phyloP scores from a whole-genome alignment of 2,888 invertebrate genomes.

The Monopis laevigella region DNA sequence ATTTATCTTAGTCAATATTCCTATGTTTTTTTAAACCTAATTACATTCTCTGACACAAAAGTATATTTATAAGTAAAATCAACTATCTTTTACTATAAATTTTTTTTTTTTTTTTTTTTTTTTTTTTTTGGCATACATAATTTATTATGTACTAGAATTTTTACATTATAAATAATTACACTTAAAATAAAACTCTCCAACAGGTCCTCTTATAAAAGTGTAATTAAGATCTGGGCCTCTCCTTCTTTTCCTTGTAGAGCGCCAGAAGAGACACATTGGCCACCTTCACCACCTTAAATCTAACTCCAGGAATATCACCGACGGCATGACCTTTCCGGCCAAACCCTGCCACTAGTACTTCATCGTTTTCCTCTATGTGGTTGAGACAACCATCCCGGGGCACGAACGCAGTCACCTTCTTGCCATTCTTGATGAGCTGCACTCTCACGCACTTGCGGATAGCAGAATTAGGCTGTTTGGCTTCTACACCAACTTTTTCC shows the following conservation, averaged over 20 bases:
- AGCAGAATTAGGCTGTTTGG: conserved; percentile 99
- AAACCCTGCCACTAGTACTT: conserved; percentile 99
- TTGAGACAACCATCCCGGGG: conserved; percentile 99
- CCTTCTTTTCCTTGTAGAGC: conserved; percentile 99
- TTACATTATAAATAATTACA: conserved; percentile 50
- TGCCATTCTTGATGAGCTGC: conserved; percentile 99
- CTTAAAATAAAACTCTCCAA: conserved; percentile 45
- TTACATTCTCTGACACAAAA: no score
- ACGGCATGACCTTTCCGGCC: conserved; percentile 99
- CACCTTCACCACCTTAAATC: conserved; percentile 96
- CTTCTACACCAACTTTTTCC: conserved; percentile 99
- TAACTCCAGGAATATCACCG: conserved; percentile 98
- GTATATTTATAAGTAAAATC: no score
- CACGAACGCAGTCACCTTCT: conserved; percentile 99
- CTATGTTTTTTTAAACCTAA: no score
- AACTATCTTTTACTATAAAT: no score
- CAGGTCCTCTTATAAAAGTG: conserved; percentile 58
- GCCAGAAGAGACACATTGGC: conserved; percentile 99
- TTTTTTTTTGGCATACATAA: conserved; percentile 38
- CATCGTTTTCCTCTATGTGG: conserved; percentile 99
- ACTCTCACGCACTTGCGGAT: conserved; percentile 99
- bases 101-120: no score
- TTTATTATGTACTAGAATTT: conserved; percentile 55
- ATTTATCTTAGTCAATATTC: no score
- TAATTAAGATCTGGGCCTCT: conserved; percentile 95